These are phyloP conservation scores for Eidolon dupreanum DNA, from an alignment of 2,797 vertebrate genomes.

Conservation along the genomic window DNA sequence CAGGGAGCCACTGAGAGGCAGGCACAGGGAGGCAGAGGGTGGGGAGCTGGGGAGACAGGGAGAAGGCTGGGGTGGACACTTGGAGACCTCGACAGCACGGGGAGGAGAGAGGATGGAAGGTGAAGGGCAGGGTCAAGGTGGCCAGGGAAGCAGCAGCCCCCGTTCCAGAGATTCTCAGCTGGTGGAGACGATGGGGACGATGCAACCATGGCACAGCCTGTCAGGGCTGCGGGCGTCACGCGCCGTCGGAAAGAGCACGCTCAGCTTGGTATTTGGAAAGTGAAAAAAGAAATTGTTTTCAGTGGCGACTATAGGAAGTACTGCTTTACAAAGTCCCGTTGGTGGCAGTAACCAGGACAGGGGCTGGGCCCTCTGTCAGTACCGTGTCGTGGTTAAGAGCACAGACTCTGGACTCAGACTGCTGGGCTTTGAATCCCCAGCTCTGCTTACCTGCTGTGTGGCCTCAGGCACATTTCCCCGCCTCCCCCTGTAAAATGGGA, in stretches of 20 bases:
- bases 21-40: background rate
- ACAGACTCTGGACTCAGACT: background rate
- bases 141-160: background rate
- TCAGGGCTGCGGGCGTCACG: background rate
- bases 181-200: background rate
- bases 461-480: background rate
- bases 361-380: background rate
- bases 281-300: background rate
- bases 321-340: background rate
- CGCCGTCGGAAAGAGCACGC: background rate
- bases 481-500: background rate
- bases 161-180: background rate
- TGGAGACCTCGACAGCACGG: background rate
- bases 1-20: background rate
- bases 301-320: background rate
- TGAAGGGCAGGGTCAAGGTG: background rate
- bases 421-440: background rate
- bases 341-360: background rate
- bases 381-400: accelerated
- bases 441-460: background rate
- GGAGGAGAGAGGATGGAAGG: background rate
- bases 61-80: background rate
- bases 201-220: background rate
- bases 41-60: background rate
- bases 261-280: background rate